Evolutionary conservation across 1,140 invertebrate genomes (phyloP).

Genomic region (Drosophila mojavensis): DNA sequence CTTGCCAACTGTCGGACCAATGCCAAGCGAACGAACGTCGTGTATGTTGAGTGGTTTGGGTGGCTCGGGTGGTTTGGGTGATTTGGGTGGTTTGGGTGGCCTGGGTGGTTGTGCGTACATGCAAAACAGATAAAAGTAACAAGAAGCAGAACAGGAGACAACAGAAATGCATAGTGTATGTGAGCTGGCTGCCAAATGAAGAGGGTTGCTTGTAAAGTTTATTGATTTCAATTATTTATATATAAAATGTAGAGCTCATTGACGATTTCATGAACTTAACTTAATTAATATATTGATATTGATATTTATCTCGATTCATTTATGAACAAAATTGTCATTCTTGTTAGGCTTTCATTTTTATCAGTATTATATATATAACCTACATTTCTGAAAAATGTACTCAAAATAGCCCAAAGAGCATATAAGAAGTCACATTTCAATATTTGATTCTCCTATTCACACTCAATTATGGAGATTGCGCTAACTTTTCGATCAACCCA

Average conservation of each 20-base stretch:
- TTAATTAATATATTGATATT: too few species aligned
- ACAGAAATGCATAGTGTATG: conserved; percentile 8
- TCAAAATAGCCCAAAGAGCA: too few species aligned
- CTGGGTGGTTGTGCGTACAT: conserved; percentile 44
- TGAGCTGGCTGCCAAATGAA: background rate
- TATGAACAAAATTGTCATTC: too few species aligned
- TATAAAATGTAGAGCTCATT: too few species aligned
- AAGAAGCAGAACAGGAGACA: conserved; percentile 61
- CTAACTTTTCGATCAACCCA: conserved; percentile 41
- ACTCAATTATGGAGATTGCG: background rate
- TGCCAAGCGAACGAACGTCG: conserved; percentile 8
- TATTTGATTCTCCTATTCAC: too few species aligned
- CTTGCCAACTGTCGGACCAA: conserved; percentile 35
- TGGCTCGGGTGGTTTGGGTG: conserved; percentile 1
- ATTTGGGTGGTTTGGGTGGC: background rate
- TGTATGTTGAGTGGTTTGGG: background rate
- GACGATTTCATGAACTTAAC: too few species aligned
- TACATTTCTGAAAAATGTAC: too few species aligned
- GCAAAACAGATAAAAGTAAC: conserved; percentile 81
- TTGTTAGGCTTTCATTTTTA: too few species aligned
- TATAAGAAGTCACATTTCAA: too few species aligned
- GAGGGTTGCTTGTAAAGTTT: conserved; percentile 25
- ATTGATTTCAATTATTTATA: too few species aligned
- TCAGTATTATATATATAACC: too few species aligned
- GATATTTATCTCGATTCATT: too few species aligned